Percentiles rank a stretch among this genome's conserved stretches.
Evolutionary conservation across 2,888 invertebrate species (phyloP).

Genomic region (Dasysyrphus tricinctus): DNA sequence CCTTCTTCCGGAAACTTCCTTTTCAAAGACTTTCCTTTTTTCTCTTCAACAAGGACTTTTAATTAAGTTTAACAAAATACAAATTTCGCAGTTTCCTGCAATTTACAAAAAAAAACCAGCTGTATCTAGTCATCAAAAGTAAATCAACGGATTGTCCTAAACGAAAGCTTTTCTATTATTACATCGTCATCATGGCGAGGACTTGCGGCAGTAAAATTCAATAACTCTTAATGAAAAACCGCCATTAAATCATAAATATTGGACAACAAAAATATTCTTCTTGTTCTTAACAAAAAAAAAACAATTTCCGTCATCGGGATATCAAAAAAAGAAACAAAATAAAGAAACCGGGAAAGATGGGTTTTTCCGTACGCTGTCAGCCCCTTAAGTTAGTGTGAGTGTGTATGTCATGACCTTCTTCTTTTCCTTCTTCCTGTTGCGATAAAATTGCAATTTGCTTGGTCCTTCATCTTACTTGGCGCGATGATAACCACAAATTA

Average conservation of each 20-base stretch:
- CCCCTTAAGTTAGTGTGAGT: not conserved
- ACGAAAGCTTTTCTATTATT: not conserved
- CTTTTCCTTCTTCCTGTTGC: conserved; percentile 22
- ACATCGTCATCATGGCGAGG: not conserved
- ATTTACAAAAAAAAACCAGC: not conserved
- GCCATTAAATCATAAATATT: conserved; percentile 38
- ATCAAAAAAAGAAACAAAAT: conserved; percentile 2
- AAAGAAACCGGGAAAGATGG: not conserved
- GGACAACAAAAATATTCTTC: conserved; percentile 16
- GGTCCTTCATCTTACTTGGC: conserved; percentile 31
- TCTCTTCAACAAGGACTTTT: conserved; percentile 16
- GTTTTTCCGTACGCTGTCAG: not conserved
- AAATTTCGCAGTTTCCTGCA: conserved; percentile 40
- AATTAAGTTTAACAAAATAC: conserved; percentile 35
- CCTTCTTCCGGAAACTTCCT: not conserved
- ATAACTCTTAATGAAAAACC: conserved; percentile 51
- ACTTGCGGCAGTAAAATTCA: conserved; percentile 21
- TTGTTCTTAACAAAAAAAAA: conserved; percentile 6
- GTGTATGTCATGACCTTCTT: not conserved
- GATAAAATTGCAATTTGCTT: conserved; percentile 64
- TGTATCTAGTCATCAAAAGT: not conserved
- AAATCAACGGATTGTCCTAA: not conserved
- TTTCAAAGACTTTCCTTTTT: not conserved
- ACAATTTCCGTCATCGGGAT: conserved; percentile 54
- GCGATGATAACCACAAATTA: conserved; percentile 61